Evolutionary conservation across 2,797 vertebrate species (phyloP), one percentile per base, ranked within the genome.

Genomic region (Sphenodon punctatus): DNA sequence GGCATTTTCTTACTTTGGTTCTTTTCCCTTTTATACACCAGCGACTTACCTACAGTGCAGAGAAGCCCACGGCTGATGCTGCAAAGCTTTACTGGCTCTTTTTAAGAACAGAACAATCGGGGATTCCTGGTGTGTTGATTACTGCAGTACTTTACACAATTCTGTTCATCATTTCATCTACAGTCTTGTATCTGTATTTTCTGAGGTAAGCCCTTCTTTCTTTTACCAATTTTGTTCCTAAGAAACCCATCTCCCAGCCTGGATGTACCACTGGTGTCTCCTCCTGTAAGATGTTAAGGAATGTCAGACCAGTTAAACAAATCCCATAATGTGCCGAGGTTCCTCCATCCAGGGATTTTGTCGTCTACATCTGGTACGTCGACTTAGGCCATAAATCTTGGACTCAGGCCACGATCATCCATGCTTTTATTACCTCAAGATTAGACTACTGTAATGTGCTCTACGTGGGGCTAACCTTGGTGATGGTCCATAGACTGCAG

Each of bases 1-100:
- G 41, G 30, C 53, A 59, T 71, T 82, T 90, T 79, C 70, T 90
- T 64, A 48, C 23, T 7, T 4, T 72, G n/a, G 34, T 67, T 19
- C 38, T 83, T 65, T 63, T 19, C 75, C 59, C 77, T 14, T 77
- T 58, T 34, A 38, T n/a, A 4, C 46, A 39, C 63, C 93, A 99
- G 98, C 88, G 88, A 82, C 95, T 99, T 67, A 82, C 92, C 56
- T 95, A 95, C 89, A 95, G 92, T 39, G 90, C 94, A 14, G 97
- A 97, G 25, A 88, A 91, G 65, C 97, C 98, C 10, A 93, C 97
- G 64, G 98, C 97, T 10, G 98, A 99, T 22, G 97, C 97, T 39
- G 97, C 97, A 45, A 99, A 99, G 80, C 97, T 99, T 45, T 98
- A 97, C 89, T 98, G 98, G 98, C 94, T 96, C 75, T 99, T 99